Evolutionary conservation across 2,888 invertebrate species (phyloP), one percentile per base, ranked within the genome.

Genomic region (Fissipunctia ypsillon): DNA sequence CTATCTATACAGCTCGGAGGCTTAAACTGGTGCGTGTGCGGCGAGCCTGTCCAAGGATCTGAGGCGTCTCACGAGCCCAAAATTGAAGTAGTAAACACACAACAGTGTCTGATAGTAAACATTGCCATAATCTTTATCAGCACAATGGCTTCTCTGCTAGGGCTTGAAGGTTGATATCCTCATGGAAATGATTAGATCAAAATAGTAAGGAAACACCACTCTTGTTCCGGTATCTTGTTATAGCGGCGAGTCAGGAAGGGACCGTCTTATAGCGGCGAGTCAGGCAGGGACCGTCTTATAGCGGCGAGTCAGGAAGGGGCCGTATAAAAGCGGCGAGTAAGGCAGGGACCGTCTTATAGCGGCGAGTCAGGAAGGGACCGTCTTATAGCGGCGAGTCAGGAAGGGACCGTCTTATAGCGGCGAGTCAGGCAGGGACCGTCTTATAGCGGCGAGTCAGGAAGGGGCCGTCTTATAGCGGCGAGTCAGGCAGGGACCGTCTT

Each of bases 1-100:
- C 14, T 56, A 16, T 25, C 0, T 22, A 7, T 14, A 50, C 10
- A 14, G 43, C 35, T 25, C 25, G 5, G 22, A 50, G 41, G 72
- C 31, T 73, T 69, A 78, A 74, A 74, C 78, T 69, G 69, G 71
- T 60, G 63, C 69, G 83, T 78, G 83, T 64, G 69, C 22, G 57
- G n/a, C 35, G 52, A 57, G 38, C 38, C 45, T 43, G 38, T 22
- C 57, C 28, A 22, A 25, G 59, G 81, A 43, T 68, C 67, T 59
- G 16, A 50, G 10, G 43, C 14, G 22, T 14, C 35, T 41, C 54
- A 10, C 16, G n/a, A 31, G 3, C 14, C 19, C 28, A 28, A 25
- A 9, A 25, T 50, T 19, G 25, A 22, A 16, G 52, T 28, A 16
- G n/a, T n/a, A 28, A 25, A 63, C 14, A 57, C 31, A 43, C 22